Evolutionary conservation across 2,888 invertebrate species (phyloP).

Genomic region (Calephelis perditalis): DNA sequence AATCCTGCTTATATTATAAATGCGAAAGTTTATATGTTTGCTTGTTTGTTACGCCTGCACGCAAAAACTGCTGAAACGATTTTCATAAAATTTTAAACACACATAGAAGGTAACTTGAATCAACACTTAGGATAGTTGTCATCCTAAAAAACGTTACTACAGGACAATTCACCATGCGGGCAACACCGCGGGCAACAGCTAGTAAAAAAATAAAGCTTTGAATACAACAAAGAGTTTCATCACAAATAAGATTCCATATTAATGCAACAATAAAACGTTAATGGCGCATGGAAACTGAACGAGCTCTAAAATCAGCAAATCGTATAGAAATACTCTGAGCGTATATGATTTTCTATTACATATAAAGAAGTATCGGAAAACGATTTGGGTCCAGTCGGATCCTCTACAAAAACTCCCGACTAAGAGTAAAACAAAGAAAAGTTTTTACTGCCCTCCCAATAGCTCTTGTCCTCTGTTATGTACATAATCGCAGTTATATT

Average conservation of each 20-base stretch:
- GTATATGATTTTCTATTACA: slow-evolving; percentile 66
- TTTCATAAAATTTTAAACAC: no score
- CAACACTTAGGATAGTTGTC: no score
- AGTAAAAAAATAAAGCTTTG: no score
- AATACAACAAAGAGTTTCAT: no score
- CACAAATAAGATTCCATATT: neutral
- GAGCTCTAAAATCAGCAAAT: slow-evolving; percentile 32
- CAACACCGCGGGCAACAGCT: no score
- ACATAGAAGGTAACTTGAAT: no score
- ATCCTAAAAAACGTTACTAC: no score
- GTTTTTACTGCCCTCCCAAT: slow-evolving; percentile 57
- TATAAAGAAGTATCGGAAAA: slow-evolving; percentile 69
- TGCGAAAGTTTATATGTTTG: no score
- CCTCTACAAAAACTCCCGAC: slow-evolving; percentile 39
- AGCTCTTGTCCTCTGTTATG: slow-evolving; percentile 32
- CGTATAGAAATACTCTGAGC: slow-evolving; percentile 41
- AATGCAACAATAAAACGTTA: slow-evolving; percentile 13
- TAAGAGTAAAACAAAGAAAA: slow-evolving; percentile 62
- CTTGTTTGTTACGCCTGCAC: no score
- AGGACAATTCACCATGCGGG: no score
- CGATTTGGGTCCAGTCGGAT: slow-evolving; percentile 59
- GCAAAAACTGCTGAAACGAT: no score
- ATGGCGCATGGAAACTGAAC: slow-evolving; percentile 3
- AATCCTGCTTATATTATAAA: no score
- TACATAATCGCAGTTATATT: slow-evolving; percentile 13